phyloP scores from a whole-genome alignment of 2,113 vertebrate species.

The Micronycteris hirsuta region DNA sequence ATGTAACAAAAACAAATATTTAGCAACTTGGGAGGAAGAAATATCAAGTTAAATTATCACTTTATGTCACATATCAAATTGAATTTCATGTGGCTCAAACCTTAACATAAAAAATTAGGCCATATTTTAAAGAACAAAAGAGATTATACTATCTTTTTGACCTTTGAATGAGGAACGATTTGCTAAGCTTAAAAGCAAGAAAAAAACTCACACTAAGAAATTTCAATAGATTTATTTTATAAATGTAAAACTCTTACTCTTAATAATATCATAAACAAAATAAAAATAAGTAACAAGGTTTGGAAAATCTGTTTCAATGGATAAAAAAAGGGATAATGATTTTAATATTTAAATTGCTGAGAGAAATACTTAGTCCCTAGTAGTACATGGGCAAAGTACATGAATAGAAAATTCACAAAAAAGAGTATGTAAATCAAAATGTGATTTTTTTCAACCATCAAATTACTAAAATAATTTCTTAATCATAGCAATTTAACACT shows the following conservation, averaged over 20 bases:
- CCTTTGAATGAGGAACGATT: not conserved
- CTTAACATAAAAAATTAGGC: not conserved
- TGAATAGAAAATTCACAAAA: not conserved
- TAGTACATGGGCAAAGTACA: not conserved
- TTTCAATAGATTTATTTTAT: not conserved
- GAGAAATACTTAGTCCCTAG: not conserved
- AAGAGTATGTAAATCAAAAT: not conserved
- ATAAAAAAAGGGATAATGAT: not conserved
- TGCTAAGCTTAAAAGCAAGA: not conserved
- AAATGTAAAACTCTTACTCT: not conserved
- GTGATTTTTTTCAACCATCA: not conserved
- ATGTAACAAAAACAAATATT: not conserved
- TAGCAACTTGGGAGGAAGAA: not conserved
- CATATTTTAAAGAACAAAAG: not conserved
- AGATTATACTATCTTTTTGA: not conserved
- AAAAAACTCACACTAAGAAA: not conserved
- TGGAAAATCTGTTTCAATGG: not conserved
- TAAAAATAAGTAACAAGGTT: slow-evolving; percentile 1
- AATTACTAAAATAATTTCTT: not conserved
- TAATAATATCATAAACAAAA: not conserved
- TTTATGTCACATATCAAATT: not conserved
- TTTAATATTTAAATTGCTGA: not conserved
- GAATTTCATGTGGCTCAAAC: not conserved
- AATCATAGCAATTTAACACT: not conserved
- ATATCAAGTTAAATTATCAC: not conserved